Evolutionary conservation across 2,797 vertebrate genomes (phyloP), one percentile per base, ranked within the genome.

Genomic region (Halcyon badia): DNA sequence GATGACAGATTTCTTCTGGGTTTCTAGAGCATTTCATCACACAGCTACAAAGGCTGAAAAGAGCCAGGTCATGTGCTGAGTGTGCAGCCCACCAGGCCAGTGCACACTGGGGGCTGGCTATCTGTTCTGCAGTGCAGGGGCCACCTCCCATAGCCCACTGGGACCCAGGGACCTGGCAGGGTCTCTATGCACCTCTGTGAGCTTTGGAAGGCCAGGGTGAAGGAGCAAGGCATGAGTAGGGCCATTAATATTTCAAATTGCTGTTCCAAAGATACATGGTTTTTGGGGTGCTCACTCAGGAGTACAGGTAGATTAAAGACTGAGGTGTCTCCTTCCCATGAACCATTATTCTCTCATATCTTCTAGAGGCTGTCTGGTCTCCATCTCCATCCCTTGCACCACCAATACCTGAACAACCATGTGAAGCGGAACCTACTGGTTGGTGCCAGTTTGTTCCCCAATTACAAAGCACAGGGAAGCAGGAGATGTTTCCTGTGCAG

Each of bases 401-500:
- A 51, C 26, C 3, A 2, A 3, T 6, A 68, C 31, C 64, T 26
- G 28, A 75, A 64, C 2, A 77, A 68, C 35, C n/a, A 42, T 0
- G 0, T 3, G 33, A 75, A 81, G 26, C 0, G 2, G 31, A 61
- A 39, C 14, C 1, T 0, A 26, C 37, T 3, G 35, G 2, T 15
- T 14, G 25, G 57, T 19, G 42, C 28, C 61, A 19, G 8, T 46
- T 79, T 66, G 8, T 54, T 33, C 21, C 56, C 56, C n/a, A 8
- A 33, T 21, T 10, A 10, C 1, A 7, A 28, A 44, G 51, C 18
- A 20, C 6, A 58, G 46, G 3, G 2, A 39, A 39, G 60, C 71
- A 42, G 51, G 56, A 88, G 41, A n/a, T 62, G 15, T 13, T 71
- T 42, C 49, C 4, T 0, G 1, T 0, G 31, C 1, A 1, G 17